Evolutionary conservation across 1,140 invertebrate genomes (phyloP).

Genomic region (Archegozetes longisetosus): DNA sequence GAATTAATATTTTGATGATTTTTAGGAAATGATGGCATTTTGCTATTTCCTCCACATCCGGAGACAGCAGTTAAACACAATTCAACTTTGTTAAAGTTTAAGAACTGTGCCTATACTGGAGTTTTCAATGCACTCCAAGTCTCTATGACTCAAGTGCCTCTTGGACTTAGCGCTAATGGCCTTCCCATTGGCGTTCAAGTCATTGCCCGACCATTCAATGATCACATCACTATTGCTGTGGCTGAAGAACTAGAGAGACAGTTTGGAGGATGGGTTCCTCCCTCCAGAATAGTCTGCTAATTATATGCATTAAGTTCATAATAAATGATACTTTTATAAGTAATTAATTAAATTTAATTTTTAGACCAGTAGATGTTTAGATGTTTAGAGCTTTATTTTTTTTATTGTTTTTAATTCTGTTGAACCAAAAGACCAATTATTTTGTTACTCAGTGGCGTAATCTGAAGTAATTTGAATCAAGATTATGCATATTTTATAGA

Average conservation of each 20-base stretch:
- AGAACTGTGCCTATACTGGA: slow-evolving; percentile 73
- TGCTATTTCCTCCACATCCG: slow-evolving; percentile 69
- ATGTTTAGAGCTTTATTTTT: too few relatives aligned
- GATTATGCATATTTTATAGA: too few relatives aligned
- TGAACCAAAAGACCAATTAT: too few relatives aligned
- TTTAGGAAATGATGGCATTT: slow-evolving; percentile 46
- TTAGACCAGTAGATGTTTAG: too few relatives aligned
- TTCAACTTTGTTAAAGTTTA: slow-evolving; percentile 55
- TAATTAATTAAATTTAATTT: too few relatives aligned
- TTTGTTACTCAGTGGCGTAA: too few relatives aligned
- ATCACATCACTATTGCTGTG: slow-evolving; percentile 63
- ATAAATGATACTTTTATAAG: too few relatives aligned
- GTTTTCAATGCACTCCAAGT: slow-evolving; percentile 71
- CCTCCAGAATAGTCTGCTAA: slow-evolving; percentile 12
- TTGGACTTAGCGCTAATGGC: slow-evolving; percentile 66
- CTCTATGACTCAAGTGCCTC: slow-evolving; percentile 67
- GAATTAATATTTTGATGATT: background rate
- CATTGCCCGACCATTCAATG: slow-evolving; percentile 53
- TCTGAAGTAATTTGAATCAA: too few relatives aligned
- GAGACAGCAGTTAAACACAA: slow-evolving; percentile 68
- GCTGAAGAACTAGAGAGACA: slow-evolving; percentile 58
- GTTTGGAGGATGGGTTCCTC: slow-evolving; percentile 61
- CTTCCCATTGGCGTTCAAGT: slow-evolving; percentile 64
- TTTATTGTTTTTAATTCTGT: too few relatives aligned
- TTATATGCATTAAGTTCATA: slow-evolving; percentile 1